Percentiles rank a stretch among this genome's conserved stretches.
These are phyloP conservation scores for Notolepis coatsorum DNA, from an alignment of 2,797 vertebrate genomes.

Conservation along the genomic window DNA sequence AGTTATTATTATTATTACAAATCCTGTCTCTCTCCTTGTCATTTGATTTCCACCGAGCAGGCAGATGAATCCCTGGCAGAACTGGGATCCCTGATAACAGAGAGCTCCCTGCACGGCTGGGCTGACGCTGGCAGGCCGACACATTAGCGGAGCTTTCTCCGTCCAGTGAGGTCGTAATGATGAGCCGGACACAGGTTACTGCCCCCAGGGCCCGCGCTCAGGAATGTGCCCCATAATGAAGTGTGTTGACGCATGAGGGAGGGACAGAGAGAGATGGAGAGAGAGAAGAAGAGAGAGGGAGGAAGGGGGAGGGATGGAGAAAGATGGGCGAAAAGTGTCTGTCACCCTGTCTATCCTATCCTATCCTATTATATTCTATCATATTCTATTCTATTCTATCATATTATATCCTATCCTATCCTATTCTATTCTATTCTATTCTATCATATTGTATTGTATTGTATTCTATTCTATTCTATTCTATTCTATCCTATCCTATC, in stretches of 20 bases:
- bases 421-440: neutral
- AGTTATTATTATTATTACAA: too few relatives aligned
- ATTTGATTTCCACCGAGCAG: constrained; percentile 6
- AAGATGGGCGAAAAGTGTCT: neutral
- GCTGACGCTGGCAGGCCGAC: constrained; percentile 42
- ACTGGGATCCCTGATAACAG: neutral
- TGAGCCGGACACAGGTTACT: constrained; percentile 19
- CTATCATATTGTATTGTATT: neutral
- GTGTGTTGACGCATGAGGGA: constrained; percentile 37
- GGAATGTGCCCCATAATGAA: constrained; percentile 60
- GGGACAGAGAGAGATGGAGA: neutral
- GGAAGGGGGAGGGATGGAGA: neutral
- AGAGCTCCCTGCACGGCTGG: neutral
- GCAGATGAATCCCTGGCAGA: constrained; percentile 12
- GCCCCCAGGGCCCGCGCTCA: constrained; percentile 15
- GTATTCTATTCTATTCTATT: neutral
- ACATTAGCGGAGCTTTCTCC: constrained; percentile 31
- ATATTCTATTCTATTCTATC: too few relatives aligned
- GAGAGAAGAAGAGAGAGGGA: neutral
- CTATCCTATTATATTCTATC: neutral
- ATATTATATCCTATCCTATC: too few relatives aligned
- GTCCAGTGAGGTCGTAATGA: constrained; percentile 26
- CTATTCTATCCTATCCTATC: neutral
- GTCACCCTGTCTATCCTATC: too few relatives aligned
- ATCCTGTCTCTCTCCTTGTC: neutral